Conservation (phyloP, 1,140 invertebrate genomes). For the Bombyx mori region DNA sequence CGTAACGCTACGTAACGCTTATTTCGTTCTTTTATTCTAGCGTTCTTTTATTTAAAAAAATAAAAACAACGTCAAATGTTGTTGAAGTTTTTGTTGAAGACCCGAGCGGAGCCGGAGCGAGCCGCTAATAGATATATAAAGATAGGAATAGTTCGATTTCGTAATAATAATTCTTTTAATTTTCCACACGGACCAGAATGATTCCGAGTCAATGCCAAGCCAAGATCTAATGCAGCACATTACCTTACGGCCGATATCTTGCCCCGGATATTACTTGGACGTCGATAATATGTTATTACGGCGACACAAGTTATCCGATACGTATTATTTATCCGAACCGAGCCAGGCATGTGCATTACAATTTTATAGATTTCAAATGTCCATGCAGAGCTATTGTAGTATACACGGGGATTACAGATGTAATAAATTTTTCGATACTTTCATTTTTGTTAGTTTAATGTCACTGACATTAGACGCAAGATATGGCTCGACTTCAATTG, state of each 20-base stretch:
- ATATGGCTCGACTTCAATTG: too few relatives aligned
- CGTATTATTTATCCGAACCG: constrained; percentile 52
- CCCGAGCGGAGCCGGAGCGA: too few relatives aligned
- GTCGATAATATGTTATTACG: constrained; percentile 58
- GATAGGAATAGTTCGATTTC: background rate
- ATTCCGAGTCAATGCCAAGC: background rate
- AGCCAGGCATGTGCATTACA: constrained; percentile 47
- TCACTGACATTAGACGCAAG: too few relatives aligned
- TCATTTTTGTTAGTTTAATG: too few relatives aligned
- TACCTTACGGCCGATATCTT: constrained; percentile 4
- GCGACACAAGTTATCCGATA: constrained; percentile 53
- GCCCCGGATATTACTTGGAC: too few relatives aligned
- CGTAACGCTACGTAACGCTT: too few relatives aligned
- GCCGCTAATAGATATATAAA: too few relatives aligned
- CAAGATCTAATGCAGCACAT: background rate
- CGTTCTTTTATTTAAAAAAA: too few relatives aligned
- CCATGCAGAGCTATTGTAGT: constrained; percentile 41
- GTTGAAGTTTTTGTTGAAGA: too few relatives aligned
- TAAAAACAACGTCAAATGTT: too few relatives aligned
- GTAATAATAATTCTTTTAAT: background rate
- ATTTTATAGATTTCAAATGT: constrained; percentile 54
- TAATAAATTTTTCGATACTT: constrained; percentile 3
- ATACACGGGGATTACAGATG: constrained; percentile 17
- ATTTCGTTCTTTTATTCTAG: too few relatives aligned
- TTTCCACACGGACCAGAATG: background rate